These are phyloP conservation scores for Scrobipalpa atriplicella DNA, from an alignment of 2,888 invertebrate genomes.

Conservation along the genomic window DNA sequence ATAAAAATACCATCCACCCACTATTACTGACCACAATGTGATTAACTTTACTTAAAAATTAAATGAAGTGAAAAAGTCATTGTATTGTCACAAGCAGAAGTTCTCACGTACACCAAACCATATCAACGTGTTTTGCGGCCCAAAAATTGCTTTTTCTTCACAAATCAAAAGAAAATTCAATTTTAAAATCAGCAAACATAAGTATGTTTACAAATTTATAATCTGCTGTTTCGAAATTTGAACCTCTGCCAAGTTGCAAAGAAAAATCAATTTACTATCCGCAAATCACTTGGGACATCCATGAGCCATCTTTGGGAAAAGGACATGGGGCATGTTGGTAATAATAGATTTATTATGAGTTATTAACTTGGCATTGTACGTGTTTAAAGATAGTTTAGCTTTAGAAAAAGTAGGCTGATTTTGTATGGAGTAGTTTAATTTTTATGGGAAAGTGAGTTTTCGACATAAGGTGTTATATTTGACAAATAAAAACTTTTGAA, in stretches of 20 bases:
- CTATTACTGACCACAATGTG: conserved; percentile 32
- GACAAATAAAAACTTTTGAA: too few species aligned
- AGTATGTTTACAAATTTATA: too few species aligned
- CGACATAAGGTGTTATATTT: neutral
- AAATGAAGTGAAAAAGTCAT: conserved; percentile 38
- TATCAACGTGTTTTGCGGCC: neutral
- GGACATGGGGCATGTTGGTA: neutral
- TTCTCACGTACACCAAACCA: neutral
- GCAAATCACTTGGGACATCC: neutral
- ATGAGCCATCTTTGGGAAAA: neutral
- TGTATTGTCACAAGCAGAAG: neutral
- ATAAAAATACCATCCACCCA: conserved; percentile 4
- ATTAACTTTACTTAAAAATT: conserved; percentile 34
- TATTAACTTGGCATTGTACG: conserved; percentile 16
- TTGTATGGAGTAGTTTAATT: neutral
- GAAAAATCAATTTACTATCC: neutral
- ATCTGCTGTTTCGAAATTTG: too few species aligned
- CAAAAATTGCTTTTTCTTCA: too few species aligned
- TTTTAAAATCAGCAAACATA: too few species aligned
- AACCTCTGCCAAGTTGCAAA: too few species aligned
- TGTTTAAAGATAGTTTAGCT: neutral
- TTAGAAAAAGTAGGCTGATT: neutral
- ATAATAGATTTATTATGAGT: conserved; percentile 1
- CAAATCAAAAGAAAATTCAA: too few species aligned
- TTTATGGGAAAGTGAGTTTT: conserved; percentile 7